Evolutionary conservation across 1,140 invertebrate genomes (phyloP).

Genomic region (Pantala flavescens): DNA sequence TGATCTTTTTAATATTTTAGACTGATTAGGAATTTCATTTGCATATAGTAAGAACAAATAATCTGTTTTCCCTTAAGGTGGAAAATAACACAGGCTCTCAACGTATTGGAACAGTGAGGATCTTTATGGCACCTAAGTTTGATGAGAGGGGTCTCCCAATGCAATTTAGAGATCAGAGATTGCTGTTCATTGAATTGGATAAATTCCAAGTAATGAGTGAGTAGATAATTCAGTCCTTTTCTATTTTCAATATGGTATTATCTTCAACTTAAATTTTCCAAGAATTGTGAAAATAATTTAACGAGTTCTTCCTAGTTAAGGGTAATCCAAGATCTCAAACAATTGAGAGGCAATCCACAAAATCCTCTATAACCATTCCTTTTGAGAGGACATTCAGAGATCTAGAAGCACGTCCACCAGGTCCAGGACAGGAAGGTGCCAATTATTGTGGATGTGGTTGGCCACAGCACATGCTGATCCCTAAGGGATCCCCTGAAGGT

Average conservation of each 20-base stretch:
- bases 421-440: constrained; percentile 20
- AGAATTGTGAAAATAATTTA: too few species aligned
- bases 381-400: constrained; percentile 52
- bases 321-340: constrained; percentile 39
- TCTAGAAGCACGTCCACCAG: constrained; percentile 32
- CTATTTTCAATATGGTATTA: too few species aligned
- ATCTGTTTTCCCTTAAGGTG: constrained; percentile 21
- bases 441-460: constrained; percentile 36
- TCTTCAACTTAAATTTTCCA: too few species aligned
- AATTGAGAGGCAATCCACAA: constrained; percentile 40
- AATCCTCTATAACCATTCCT: constrained; percentile 52
- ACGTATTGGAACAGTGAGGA: constrained; percentile 32
- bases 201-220: constrained; percentile 42
- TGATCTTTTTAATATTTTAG: too few species aligned
- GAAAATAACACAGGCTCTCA: constrained; percentile 29
- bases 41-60: too few species aligned
- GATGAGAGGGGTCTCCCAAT: constrained; percentile 42
- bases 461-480: constrained; percentile 41
- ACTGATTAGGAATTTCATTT: too few species aligned
- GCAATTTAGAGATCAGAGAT: constrained; percentile 39
- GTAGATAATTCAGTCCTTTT: too few species aligned
- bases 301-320: constrained; percentile 15
- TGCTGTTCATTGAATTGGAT: constrained; percentile 47
- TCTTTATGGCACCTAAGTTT: constrained; percentile 45
- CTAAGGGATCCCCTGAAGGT: constrained; percentile 30